Percentiles rank a stretch among this genome's conserved stretches.
Evolutionary conservation across 2,797 vertebrate species (phyloP).

Genomic region (Crax fasciolata): DNA sequence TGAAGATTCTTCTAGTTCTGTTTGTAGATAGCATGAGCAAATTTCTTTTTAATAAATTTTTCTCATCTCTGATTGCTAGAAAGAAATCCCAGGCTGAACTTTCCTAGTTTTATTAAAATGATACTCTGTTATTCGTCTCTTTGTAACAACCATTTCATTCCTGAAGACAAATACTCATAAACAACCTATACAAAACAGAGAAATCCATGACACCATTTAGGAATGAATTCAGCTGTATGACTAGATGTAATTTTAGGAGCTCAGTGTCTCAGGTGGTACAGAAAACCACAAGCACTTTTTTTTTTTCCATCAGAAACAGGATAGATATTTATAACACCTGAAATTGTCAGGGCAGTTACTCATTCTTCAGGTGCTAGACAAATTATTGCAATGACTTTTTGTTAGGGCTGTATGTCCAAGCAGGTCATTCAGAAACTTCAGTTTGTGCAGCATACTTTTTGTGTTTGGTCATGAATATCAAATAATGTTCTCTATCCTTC

Average conservation of each 20-base stretch:
- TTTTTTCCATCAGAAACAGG: background rate
- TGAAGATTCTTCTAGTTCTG: background rate
- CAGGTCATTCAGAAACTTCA: background rate
- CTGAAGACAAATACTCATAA: background rate
- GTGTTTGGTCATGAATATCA: background rate
- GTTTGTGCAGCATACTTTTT: background rate
- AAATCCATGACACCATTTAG: background rate
- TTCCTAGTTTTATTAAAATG: background rate
- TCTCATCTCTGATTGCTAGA: background rate
- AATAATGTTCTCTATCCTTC: background rate
- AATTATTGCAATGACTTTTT: background rate
- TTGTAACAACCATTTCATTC: background rate
- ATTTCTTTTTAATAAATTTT: background rate
- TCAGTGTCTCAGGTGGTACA: background rate
- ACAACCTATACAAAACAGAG: background rate
- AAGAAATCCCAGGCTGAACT: background rate
- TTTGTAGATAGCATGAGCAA: background rate
- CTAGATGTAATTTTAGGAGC: conserved; percentile 19
- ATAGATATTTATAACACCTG: background rate
- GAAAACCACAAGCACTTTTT: background rate
- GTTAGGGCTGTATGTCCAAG: background rate
- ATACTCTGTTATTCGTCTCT: background rate
- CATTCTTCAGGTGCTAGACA: background rate
- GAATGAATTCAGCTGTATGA: background rate
- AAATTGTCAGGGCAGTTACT: background rate